Evolutionary conservation across 1,140 invertebrate species (phyloP).

Genomic region (Cyclargus thomasi): DNA sequence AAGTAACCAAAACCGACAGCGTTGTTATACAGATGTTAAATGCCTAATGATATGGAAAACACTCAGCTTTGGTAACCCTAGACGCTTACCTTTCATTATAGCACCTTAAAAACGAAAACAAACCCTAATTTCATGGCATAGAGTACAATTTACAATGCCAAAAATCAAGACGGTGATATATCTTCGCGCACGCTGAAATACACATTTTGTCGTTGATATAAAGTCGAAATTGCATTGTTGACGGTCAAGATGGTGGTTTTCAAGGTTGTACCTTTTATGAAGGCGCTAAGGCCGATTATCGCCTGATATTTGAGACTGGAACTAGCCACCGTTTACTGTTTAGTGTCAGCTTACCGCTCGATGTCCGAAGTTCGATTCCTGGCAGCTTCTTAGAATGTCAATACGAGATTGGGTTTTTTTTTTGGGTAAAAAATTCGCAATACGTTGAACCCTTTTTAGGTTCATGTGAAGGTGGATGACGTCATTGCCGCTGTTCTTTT

Average conservation of each 20-base stretch:
- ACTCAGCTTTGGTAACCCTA: constrained; percentile 60
- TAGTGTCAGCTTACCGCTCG: constrained; percentile 60
- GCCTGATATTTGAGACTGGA: constrained; percentile 36
- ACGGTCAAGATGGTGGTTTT: background rate
- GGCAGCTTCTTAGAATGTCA: constrained; percentile 41
- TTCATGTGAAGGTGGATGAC: background rate
- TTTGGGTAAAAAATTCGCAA: background rate
- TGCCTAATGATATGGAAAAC: constrained; percentile 65
- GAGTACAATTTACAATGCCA: constrained; percentile 21
- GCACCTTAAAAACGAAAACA: constrained; percentile 25
- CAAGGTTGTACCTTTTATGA: constrained; percentile 34
- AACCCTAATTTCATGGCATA: constrained; percentile 27
- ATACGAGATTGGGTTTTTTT: constrained; percentile 24
- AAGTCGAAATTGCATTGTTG: background rate
- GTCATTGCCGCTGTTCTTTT: background rate
- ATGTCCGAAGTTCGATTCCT: constrained; percentile 56
- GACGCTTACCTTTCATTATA: constrained; percentile 30
- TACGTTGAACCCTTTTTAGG: background rate
- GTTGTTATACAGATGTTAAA: constrained; percentile 62
- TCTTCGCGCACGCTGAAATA: background rate
- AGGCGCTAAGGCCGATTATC: constrained; percentile 32
- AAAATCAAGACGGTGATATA: background rate
- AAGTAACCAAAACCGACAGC: constrained; percentile 27
- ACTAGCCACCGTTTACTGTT: constrained; percentile 65
- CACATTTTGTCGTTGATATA: background rate